Base-by-base conservation (phyloP, 2,113 vertebrate genomes). In the Terrapene triunguis region DNA sequence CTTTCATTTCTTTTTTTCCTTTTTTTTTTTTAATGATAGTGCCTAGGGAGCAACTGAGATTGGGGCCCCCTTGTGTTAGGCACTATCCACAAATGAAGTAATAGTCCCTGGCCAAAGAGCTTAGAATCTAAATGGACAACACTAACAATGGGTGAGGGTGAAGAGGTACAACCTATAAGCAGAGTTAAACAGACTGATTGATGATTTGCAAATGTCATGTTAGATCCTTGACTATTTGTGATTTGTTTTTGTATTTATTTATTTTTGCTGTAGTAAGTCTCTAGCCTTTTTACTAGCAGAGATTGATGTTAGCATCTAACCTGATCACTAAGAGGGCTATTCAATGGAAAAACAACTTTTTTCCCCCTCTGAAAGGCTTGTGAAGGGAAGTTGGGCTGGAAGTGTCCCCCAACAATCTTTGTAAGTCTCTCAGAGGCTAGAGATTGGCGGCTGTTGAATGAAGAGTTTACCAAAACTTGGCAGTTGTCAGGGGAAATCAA, bases 341-440 rank as follows among this genome's bases (percentile, higher is more conserved):
- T 47, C 8, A 24, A 4, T 24, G 53, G 48, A 54, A 82, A 54
- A 57, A 47, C 29, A 62, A 57, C 4, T 27, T 29, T 5, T 14
- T 0, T 65, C 5, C 8, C n/a, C 35, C 86, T 59, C 32, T 1
- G 9, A 62, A 79, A 27, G 2, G 9, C 59, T 88, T 54, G 51
- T 29, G 17, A 62, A 32, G 59, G n/a, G 48, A 69, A 44, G 6
- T 53, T 78, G 80, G 1, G 29, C 12, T 91, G 83, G 76, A 84
- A 54, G 24, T 12, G 2, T 25, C 55, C 84, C 55, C 13, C 9
- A 69, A 82, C 32, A 65, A 16, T 0, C 0, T 82, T 76, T 0
- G 0, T 38, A 22, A 38, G 57, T 47, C 32, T 65, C 17, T 22
- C 32, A 42, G 69, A 29, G 29, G n/a, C 11, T 90, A 48, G 82